Evolutionary conservation across 2,797 vertebrate genomes (phyloP), one percentile per base, ranked within the genome.

Genomic region (Labroides dimidiatus): DNA sequence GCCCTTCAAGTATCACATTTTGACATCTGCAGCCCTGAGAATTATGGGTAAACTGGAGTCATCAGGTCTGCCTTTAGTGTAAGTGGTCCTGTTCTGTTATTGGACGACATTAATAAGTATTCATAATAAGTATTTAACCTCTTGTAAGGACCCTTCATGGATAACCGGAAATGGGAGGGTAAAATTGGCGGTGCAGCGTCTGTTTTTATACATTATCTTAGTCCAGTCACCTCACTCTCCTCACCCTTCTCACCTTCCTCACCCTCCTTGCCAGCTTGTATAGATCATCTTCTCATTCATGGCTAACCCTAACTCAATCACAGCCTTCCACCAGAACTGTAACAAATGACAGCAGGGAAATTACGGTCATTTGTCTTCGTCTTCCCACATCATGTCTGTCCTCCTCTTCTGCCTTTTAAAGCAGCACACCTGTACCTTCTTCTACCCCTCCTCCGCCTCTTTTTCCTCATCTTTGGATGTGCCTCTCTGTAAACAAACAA

Each of bases 361-460:
- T 95, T 92, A 90, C 91, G 87, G 87, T 90, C 85, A 87, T 94
- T 86, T 54, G 59, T 95, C 93, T 93, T 80, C 0, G 75, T 90
- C 86, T 71, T 14, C 62, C 63, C 70, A 62, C 63, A 65, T 87
- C 68, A 53, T 12, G 57, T 69, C 21, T 0, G 39, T 27, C 53
- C n/a, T 64, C 47, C 27, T 71, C 67, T 74, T 61, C 45, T 69
- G 48, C 59, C 51, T 64, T 72, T 60, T 56, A 73, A 56, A 67
- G 50, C 36, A 67, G 49, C 37, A 70, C 71, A 69, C 61, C 80
- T 84, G 76, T 43, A 45, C 61, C 12, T 0, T 65, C 68, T 59
- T 60, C 36, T 2, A 49, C 27, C 62, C 39, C 16, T 62, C 27
- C 19, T 27, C 9, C 56, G 43, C 54, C 49, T 39, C 17, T 10